Evolutionary conservation across 2,888 invertebrate species (phyloP).

Genomic region (Dorcus parallelipipedus): DNA sequence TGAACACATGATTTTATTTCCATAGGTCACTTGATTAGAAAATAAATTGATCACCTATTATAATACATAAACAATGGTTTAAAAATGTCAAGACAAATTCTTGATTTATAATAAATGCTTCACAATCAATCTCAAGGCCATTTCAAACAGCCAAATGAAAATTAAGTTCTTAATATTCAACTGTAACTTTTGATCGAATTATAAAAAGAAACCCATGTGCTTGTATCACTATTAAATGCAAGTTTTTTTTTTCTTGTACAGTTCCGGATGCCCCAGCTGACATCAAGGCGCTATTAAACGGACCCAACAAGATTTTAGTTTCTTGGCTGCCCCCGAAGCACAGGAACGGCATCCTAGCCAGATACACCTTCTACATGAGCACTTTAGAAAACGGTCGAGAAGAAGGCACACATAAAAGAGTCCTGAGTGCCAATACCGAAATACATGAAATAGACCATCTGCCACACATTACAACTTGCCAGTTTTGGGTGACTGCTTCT

Average conservation of each 20-base stretch:
- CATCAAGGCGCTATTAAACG: constrained; percentile 86
- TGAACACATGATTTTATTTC: too few relatives aligned
- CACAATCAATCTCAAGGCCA: too few relatives aligned
- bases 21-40: too few relatives aligned
- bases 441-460: constrained; percentile 69
- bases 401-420: constrained; percentile 73
- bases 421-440: constrained; percentile 66
- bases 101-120: too few relatives aligned
- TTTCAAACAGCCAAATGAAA: too few relatives aligned
- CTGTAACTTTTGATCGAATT: too few relatives aligned
- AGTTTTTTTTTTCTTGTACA: constrained; percentile 40
- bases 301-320: constrained; percentile 78
- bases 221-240: neutral
- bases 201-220: too few relatives aligned
- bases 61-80: too few relatives aligned
- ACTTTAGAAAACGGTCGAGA: constrained; percentile 74
- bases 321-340: constrained; percentile 86
- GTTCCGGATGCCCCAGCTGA: constrained; percentile 87
- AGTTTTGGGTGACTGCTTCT: constrained; percentile 74
- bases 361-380: constrained; percentile 81
- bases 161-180: too few relatives aligned
- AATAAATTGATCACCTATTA: too few relatives aligned
- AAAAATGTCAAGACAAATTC: too few relatives aligned
- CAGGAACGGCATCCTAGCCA: constrained; percentile 79
- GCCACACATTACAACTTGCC: constrained; percentile 66